Evolutionary conservation across 2,797 vertebrate genomes (phyloP), one percentile per base, ranked within the genome.

Genomic region (Adelosebastes latens): DNA sequence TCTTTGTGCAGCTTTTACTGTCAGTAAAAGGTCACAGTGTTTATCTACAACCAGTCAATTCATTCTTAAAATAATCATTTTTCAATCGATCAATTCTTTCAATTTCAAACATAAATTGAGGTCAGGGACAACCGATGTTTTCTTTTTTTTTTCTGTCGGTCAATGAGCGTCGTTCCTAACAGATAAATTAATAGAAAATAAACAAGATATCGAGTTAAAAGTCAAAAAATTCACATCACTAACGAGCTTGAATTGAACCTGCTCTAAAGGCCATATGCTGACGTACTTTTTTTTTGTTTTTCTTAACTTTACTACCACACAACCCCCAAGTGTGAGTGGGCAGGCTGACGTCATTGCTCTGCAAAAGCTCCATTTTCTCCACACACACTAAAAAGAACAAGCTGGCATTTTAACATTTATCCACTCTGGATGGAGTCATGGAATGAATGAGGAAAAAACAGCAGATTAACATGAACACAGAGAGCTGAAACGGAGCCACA

Each of bases 361-460:
- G 11, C 67, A 49, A 60, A 84, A 81, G 39, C 34, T 59, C 11
- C 1, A 61, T 68, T 76, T 78, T 68, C n/a, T 29, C 32, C 11
- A 55, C 32, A 16, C n/a, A 70, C 36, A 46, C n/a, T 11, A 22
- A 76, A 72, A 72, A 84, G 25, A 76, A 27, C 61, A 69, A 64
- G 60, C 46, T 46, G 34, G 58, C 53, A 55, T 84, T 65, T 75
- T 24, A 68, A 75, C 18, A 42, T 61, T 16, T 49, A 72, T 62
- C 22, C 32, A 5, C 11, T 72, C 2, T 20, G 2, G 14, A 27
- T 31, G 1, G 5, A 1, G 16, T 66, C n/a, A 42, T 31, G 11
- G 3, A 55, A 60, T 22, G 22, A 13, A 4, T 53, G 24, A 69
- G 14, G 13, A 73, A 46, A 59, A 68, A 32, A n/a, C 1, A 1